Conservation (phyloP, 2,797 vertebrate species). For the Scolopax rusticola region DNA sequence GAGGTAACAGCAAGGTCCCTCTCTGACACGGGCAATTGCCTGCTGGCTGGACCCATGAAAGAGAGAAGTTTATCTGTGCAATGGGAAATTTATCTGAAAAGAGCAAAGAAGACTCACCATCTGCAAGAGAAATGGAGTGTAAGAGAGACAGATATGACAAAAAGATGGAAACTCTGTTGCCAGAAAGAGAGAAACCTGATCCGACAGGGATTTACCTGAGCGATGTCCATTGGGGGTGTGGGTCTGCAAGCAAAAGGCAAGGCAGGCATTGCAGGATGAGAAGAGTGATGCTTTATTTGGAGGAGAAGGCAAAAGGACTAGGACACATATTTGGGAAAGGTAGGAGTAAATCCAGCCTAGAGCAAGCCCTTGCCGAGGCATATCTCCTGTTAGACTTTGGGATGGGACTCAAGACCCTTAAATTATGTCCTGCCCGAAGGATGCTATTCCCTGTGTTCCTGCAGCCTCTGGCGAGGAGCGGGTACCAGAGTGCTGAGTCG, state of each 20-base stretch:
- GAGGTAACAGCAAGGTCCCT: neutral
- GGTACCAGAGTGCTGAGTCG: rapidly evolving
- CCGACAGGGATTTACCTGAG: neutral
- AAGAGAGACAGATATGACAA: neutral
- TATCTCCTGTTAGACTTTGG: neutral
- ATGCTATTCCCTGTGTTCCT: neutral
- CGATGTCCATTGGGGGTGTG: rapidly evolving
- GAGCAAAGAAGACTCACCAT: neutral
- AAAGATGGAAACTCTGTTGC: neutral
- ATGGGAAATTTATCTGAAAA: neutral
- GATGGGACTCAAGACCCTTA: neutral
- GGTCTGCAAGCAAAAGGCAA: neutral
- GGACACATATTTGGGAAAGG: neutral
- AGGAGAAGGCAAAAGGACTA: neutral
- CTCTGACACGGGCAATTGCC: neutral
- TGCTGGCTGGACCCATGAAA: neutral
- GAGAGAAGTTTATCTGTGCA: neutral
- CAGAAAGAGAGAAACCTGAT: neutral
- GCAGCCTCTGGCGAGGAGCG: neutral
- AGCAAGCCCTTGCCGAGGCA: neutral
- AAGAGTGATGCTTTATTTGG: neutral
- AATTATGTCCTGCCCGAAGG: rapidly evolving
- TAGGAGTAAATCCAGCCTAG: neutral
- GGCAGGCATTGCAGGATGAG: neutral
- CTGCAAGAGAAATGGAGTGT: neutral